Evolutionary conservation across 2,113 vertebrate genomes (phyloP), one percentile per base, ranked within the genome.

Genomic region (Sakesphorus luctuosus): DNA sequence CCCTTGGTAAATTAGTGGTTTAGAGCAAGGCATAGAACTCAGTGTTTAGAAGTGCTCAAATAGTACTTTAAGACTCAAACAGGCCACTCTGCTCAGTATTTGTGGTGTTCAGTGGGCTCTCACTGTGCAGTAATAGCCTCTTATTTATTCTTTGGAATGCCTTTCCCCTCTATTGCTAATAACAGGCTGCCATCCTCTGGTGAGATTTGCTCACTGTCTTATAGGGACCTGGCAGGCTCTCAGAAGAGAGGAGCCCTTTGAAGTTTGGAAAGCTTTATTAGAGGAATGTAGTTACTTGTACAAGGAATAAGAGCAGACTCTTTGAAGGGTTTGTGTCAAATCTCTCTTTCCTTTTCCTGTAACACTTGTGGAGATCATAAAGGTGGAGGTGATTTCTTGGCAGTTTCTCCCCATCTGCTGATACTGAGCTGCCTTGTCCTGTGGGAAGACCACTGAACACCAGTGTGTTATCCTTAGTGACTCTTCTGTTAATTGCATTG

Each of bases 101-200:
- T 49, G 67, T 85, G 71, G 36, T 1, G 0, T 55, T 87, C 59
- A 9, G 33, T 53, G 55, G 8, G 12, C 40, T 65, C 5, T 65
- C 68, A 31, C 40, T 31, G 6, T 33, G 38, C 29, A 59, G 4
- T 12, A 12, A 9, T 2, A 63, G 20, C 15, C 47, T 10, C 9
- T 24, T 49, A 14, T 13, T 73, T 66, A 35, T 26, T 68, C 26
- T 72, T 77, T 33, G 63, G 43, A 65, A 49, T 16, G 6, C 28
- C 43, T 84, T 85, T 69, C 56, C 38, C 46, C 81, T 38, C 58
- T 31, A 29, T 96, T 92, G 56, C 33, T 96, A 59, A 67, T 47
- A 68, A 29, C 44, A 96, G 90, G 69, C 96, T 97, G 97, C 97
- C 98, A 97, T 94, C 97, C 72, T 86, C 90, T 97, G 97, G 97